Percentiles rank a stretch among this genome's conserved stretches.
phyloP scores from a whole-genome alignment of 1,140 invertebrate species.

The Solen grandis region DNA sequence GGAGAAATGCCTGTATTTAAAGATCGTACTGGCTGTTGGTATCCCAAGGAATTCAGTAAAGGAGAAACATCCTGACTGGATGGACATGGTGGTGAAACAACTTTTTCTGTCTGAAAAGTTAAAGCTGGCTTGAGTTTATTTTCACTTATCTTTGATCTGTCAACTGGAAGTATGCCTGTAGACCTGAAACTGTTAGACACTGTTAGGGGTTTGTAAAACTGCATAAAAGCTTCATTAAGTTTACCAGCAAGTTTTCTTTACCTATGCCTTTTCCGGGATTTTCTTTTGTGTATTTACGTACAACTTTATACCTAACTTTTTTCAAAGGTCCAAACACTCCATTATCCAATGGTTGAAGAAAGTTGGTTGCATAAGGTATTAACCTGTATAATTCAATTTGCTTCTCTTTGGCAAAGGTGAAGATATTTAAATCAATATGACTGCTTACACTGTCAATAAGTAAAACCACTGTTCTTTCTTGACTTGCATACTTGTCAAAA shows the following conservation, averaged over 20 bases:
- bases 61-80: too few species aligned
- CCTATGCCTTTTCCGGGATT: constrained; percentile 36
- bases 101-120: constrained; percentile 30
- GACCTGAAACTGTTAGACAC: constrained; percentile 52
- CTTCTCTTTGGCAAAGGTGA: constrained; percentile 31
- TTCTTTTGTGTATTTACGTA: constrained; percentile 36
- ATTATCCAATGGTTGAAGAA: constrained; percentile 57
- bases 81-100: too few species aligned
- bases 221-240: constrained; percentile 49
- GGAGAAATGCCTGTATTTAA: too few species aligned
- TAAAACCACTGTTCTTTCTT: constrained; percentile 52
- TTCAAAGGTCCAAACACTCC: constrained; percentile 58
- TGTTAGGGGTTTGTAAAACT: constrained; percentile 59
- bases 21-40: too few species aligned
- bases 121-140: constrained; percentile 24
- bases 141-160: constrained; percentile 10
- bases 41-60: too few species aligned
- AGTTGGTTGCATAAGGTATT: constrained; percentile 55
- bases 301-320: constrained; percentile 45
- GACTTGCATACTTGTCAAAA: constrained; percentile 52
- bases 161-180: constrained; percentile 43
- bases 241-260: constrained; percentile 59
- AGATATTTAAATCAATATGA: constrained; percentile 42
- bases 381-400: constrained; percentile 53
- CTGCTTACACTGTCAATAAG: constrained; percentile 58